Evolutionary conservation across 2,797 vertebrate species (phyloP).

Genomic region (Cuniculus paca): DNA sequence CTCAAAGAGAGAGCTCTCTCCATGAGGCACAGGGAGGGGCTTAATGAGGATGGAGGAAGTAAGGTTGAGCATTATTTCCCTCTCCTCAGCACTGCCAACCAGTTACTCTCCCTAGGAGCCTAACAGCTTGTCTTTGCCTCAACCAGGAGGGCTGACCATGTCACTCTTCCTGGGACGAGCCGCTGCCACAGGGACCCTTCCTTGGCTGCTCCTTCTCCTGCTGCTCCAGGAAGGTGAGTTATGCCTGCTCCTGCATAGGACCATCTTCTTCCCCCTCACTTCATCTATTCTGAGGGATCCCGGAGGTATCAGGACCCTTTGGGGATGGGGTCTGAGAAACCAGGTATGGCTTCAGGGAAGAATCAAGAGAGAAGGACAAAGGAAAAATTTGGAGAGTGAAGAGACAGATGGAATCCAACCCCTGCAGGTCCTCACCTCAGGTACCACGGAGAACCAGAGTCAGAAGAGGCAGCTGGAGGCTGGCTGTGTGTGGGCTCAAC

Average conservation of each 20-base stretch:
- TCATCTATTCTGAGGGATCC: not conserved
- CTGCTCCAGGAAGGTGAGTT: constrained; percentile 66
- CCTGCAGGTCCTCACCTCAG: not conserved
- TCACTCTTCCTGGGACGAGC: not conserved
- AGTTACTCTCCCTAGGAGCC: not conserved
- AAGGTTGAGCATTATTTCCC: not conserved
- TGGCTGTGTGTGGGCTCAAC: rapidly evolving
- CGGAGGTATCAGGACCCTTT: not conserved
- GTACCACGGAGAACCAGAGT: not conserved
- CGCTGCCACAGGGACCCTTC: not conserved
- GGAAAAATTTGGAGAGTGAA: not conserved
- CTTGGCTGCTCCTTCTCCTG: constrained; percentile 31
- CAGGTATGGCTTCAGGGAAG: not conserved
- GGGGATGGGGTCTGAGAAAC: not conserved
- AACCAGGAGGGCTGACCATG: not conserved
- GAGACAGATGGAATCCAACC: not conserved
- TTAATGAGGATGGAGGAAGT: constrained; percentile 60
- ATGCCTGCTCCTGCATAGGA: not conserved
- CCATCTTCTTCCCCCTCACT: not conserved
- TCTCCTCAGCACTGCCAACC: not conserved
- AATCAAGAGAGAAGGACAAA: not conserved
- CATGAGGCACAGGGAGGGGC: not conserved
- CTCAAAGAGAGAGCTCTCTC: not conserved
- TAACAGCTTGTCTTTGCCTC: not conserved
- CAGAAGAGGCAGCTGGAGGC: not conserved